A percentile compares a stretch with the other conserved stretches of the same genome.
phyloP scores from a whole-genome alignment of 2,113 vertebrate genomes.

The Parotia lawesii region DNA sequence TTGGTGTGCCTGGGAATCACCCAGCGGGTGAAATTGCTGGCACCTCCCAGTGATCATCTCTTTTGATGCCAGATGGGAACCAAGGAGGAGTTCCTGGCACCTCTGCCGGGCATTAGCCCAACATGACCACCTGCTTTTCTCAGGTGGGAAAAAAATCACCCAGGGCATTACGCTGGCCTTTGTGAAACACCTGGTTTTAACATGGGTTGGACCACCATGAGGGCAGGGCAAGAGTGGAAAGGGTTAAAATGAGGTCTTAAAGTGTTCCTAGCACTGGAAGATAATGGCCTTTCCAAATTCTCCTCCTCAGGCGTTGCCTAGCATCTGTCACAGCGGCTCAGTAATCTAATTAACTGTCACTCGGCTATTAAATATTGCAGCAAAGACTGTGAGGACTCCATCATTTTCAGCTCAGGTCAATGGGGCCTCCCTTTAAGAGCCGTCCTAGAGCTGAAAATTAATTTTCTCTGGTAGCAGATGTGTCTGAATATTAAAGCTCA shows the following conservation, averaged over 20 bases:
- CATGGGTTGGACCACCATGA: background rate
- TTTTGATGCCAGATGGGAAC: slow-evolving; percentile 14
- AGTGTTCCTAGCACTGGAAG: background rate
- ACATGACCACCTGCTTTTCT: background rate
- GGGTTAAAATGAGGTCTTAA: slow-evolving; percentile 21
- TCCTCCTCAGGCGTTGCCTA: background rate
- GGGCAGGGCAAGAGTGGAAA: background rate
- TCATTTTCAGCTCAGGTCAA: slow-evolving; percentile 25
- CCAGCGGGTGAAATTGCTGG: background rate
- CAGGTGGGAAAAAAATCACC: background rate
- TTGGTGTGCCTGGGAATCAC: background rate
- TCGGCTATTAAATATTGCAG: slow-evolving; percentile 46
- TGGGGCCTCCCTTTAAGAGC: slow-evolving; percentile 5
- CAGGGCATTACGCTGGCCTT: background rate
- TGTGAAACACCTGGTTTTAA: background rate
- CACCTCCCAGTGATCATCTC: background rate
- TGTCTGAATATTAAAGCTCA: background rate
- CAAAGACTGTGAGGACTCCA: slow-evolving; percentile 27
- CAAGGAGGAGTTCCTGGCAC: background rate
- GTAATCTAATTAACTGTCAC: slow-evolving; percentile 58
- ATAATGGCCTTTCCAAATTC: slow-evolving; percentile 35
- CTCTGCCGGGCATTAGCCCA: background rate
- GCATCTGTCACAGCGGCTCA: slow-evolving; percentile 43
- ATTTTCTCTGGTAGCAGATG: slow-evolving; percentile 47
- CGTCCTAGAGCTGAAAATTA: slow-evolving; percentile 17